Base-by-base conservation (phyloP, 2,113 vertebrate genomes). In the Mugil cephalus region DNA sequence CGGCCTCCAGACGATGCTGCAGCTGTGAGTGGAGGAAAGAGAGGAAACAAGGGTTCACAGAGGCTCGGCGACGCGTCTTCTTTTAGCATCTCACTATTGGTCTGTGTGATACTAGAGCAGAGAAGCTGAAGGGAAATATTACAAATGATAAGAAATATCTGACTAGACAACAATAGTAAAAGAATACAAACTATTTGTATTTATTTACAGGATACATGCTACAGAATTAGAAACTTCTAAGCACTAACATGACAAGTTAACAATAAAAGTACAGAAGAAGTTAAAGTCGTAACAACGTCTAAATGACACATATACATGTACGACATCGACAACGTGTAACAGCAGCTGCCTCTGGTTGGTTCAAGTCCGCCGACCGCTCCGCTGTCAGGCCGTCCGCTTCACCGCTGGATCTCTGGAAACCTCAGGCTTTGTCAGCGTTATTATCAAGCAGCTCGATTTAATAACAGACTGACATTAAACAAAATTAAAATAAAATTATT, bases 1-100 rank as follows among this genome's bases (percentile, higher is more conserved):
- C 98, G 0, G 96, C 98, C 65, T 98, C 98, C 60, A 95, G 90
- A 2, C 97, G 95, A 8, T 93, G 91, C 66, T 87, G 93, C 74
- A 95, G 97, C 98, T 99, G 80, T 0, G 68, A 46, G 77, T n/a
- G 47, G 19, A 19, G 35, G 18, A 1, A 38, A 34, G 42, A 19
- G 36, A 53, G 47, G 36, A 55, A 43, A 53, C 15, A 39, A 15
- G 52, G 42, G 55, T 71, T 80, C 61, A 85, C 52, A 82, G 55
- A 63, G 40, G 40, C 36, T n/a, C 10, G 65, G 21, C 17, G n/a
- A 39, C 56, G 39, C 4, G n/a, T 18, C n/a, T 48, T 9, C 19
- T 15, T 4, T 36, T 45, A 12, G 34, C 7, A 47, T 15, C n/a
- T 21, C 51, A 24, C 15, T 55, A 40, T 38, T 74, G 48, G 7